Base-by-base conservation (phyloP, 2,888 invertebrate genomes). In the Drosophila colorata region DNA sequence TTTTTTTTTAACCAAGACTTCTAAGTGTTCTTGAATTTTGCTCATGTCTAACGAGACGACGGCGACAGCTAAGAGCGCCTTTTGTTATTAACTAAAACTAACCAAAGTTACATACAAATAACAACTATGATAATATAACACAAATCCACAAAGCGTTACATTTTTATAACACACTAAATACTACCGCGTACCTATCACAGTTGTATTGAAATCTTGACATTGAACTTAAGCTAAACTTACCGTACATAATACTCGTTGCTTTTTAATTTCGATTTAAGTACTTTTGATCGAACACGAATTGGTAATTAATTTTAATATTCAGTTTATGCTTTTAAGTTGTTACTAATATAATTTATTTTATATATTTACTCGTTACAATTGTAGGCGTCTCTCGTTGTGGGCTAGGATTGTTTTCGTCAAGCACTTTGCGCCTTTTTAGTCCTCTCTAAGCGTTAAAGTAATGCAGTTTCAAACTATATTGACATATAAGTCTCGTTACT, bases 11-110 rank as follows among this genome's bases (percentile, higher is more conserved):
- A 65, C 31, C 13, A 23, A 48, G 57, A 64, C 55, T 60, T 80
- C 82, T 90, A 74, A 75, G 78, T 88, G 85, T 81, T 77, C 73
- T 84, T 82, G 80, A 87, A 83, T 88, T 90, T 90, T 89, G 80
- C 25, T 28, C 25, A 69, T 75, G 25, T 28, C 25, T 43, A 44
- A 49, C 31, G 57, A 67, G 68, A 49, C 60, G 59, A 33, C 18
- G 47, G 41, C 41, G 16, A 33, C 56, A 58, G 40, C 57, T 11
- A n/a, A 38, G 37, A 51, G 28, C 57, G 37, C 37, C 13, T 38
- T 55, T 18, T 43, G 55, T 48, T 66, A 48, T 66, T 76, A 70
- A 73, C 70, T 37, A 56, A 52, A 47, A 40, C 68, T 52, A 72
- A 69, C 55, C 20, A 48, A n/a, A 49, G 11, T 31, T 33, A 40